phyloP scores from a whole-genome alignment of 2,113 vertebrate genomes.

The Psophia crepitans region DNA sequence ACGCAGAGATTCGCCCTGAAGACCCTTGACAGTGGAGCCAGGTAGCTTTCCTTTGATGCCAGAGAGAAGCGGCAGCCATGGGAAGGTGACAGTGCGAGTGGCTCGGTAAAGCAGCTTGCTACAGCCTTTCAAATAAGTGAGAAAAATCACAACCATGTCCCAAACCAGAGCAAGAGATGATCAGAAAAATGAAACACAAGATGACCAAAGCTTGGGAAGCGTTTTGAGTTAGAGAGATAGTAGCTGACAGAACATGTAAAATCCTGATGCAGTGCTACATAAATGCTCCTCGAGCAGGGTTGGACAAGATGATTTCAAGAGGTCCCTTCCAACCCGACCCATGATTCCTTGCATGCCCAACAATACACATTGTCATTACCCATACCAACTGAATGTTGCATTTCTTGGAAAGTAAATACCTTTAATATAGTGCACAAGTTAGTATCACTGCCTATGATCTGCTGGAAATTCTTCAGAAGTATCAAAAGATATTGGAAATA shows the following conservation, averaged over 20 bases:
- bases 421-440: background rate
- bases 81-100: accelerated
- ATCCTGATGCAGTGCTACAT: background rate
- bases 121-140: background rate
- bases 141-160: background rate
- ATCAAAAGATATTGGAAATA: background rate
- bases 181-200: background rate
- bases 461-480: background rate
- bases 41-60: background rate
- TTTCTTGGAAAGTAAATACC: background rate
- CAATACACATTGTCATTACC: accelerated
- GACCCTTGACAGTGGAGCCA: background rate
- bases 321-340: background rate
- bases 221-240: background rate
- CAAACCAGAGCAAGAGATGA: background rate
- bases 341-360: background rate
- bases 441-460: background rate
- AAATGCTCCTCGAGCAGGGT: background rate
- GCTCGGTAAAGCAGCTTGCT: background rate
- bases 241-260: background rate
- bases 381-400: background rate
- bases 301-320: background rate
- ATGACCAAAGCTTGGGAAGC: background rate
- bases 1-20: background rate
- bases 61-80: background rate